Percentiles rank a stretch among this genome's conserved stretches.
phyloP scores from a whole-genome alignment of 2,888 invertebrate genomes.

The Caenorhabditis sp. region DNA sequence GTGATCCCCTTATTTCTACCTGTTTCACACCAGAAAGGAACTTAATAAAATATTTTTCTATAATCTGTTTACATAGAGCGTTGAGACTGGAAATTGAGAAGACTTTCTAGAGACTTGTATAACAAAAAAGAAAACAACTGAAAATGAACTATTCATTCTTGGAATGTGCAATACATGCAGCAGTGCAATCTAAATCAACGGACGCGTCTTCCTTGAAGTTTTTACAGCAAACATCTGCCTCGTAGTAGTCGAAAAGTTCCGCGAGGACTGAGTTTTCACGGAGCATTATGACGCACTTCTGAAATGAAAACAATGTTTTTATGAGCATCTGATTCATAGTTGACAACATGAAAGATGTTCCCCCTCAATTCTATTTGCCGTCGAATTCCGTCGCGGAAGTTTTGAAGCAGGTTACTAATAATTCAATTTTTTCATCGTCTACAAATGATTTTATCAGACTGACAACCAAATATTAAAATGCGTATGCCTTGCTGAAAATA shows the following conservation, averaged over 20 bases:
- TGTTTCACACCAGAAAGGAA: neutral
- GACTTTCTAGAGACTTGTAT: neutral
- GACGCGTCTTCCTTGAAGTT: constrained; percentile 68
- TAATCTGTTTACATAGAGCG: too few species aligned
- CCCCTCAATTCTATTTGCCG: too few species aligned
- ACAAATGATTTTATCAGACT: neutral
- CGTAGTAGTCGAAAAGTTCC: constrained; percentile 79
- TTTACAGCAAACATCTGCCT: constrained; percentile 77
- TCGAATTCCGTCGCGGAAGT: too few species aligned
- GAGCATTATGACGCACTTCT: constrained; percentile 77
- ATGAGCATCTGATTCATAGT: too few species aligned
- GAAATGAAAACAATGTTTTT: constrained; percentile 42
- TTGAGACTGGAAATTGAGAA: too few species aligned
- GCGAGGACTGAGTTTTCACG: constrained; percentile 79
- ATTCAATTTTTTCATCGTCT: neutral
- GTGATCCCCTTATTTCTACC: neutral
- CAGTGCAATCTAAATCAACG: constrained; percentile 54
- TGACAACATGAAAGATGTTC: too few species aligned
- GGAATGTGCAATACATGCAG: constrained; percentile 60
- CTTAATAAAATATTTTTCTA: neutral
- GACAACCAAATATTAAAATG: constrained; percentile 20
- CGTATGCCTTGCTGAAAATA: constrained; percentile 22
- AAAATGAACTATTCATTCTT: constrained; percentile 28
- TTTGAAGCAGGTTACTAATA: neutral
- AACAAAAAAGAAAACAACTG: neutral